These are phyloP conservation scores for Drosophila mayaguana DNA, from an alignment of 2,888 invertebrate species.

Conservation along the genomic window DNA sequence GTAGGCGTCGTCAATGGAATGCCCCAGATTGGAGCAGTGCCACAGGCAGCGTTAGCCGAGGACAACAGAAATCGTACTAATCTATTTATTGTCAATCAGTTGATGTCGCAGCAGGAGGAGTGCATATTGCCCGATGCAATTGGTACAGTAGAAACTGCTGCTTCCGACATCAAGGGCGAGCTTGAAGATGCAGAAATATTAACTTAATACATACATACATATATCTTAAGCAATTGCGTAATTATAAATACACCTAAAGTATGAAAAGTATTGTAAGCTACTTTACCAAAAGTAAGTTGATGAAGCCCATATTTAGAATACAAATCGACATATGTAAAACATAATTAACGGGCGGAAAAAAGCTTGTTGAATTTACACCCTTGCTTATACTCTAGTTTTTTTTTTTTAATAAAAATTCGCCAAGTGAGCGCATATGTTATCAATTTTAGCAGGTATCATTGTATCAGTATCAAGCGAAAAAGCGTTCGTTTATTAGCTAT, in stretches of 20 bases:
- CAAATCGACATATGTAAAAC: conserved; percentile 10
- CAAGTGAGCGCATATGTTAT: not conserved
- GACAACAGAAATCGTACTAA: conserved; percentile 40
- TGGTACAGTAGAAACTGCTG: conserved; percentile 1
- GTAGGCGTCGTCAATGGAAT: conserved; percentile 1
- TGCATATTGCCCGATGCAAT: conserved; percentile 57
- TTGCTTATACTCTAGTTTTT: not conserved
- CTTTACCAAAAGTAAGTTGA: conserved; percentile 30
- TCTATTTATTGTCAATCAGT: conserved; percentile 55
- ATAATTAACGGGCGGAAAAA: conserved; percentile 2
- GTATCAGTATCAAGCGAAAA: no score
- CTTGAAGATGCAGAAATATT: conserved; percentile 58
- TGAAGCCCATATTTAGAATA: not conserved
- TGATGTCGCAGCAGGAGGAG: conserved; percentile 49
- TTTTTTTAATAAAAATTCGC: not conserved
- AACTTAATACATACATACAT: conserved; percentile 10
- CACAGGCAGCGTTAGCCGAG: not conserved
- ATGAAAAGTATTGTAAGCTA: conserved; percentile 52
- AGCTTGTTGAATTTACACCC: not conserved
- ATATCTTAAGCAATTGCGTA: not conserved
- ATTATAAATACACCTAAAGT: conserved; percentile 2
- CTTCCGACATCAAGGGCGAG: conserved; percentile 61
- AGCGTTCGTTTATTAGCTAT: not conserved
- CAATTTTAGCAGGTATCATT: not conserved
- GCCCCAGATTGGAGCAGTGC: not conserved